A percentile compares a stretch with the other conserved stretches of the same genome.
Conservation (phyloP, 2,888 invertebrate genomes). For the Laothoe populi region DNA sequence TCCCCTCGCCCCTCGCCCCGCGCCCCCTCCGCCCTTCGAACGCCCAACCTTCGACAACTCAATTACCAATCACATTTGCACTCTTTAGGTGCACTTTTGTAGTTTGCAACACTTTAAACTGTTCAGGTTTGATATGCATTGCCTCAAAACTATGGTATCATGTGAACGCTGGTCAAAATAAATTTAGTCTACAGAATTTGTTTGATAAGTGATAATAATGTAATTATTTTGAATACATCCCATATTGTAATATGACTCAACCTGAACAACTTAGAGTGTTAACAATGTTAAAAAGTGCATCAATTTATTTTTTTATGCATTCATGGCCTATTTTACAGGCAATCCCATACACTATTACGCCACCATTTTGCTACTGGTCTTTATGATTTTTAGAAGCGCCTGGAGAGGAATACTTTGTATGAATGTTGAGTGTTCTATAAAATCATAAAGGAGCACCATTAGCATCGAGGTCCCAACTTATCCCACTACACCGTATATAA, state of each 20-base stretch:
- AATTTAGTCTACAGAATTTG: background rate
- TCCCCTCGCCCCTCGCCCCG: conserved; percentile 47
- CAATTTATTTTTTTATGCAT: conserved; percentile 2
- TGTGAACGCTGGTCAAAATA: background rate
- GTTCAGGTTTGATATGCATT: conserved; percentile 9
- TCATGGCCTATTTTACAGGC: background rate
- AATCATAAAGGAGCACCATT: conserved; percentile 25
- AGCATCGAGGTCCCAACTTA: conserved; percentile 39
- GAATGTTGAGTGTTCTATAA: background rate
- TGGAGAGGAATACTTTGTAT: background rate
- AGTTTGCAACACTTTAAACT: conserved; percentile 29
- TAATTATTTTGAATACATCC: background rate
- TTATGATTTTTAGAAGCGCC: conserved; percentile 40
- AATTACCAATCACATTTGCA: conserved; percentile 76
- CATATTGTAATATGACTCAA: background rate
- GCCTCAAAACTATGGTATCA: background rate
- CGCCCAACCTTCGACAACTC: conserved; percentile 76
- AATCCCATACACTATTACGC: conserved; percentile 36
- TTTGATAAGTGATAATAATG: background rate
- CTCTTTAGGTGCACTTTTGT: conserved; percentile 56
- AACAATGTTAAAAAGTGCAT: conserved; percentile 3
- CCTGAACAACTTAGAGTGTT: conserved; percentile 17
- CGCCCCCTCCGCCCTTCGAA: conserved; percentile 52
- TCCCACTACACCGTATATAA: conserved; percentile 78
- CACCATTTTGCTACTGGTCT: conserved; percentile 51